phyloP scores from a whole-genome alignment of 2,113 vertebrate species.

The Danio rerio region GRCz12tu NC_133197.1:35982001-35982500 shows the following conservation, averaged over 20 bases:
- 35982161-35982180: not conserved
- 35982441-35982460: too few species aligned
- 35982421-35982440: too few species aligned
- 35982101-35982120: too few species aligned
- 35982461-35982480: too few species aligned
- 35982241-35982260: conserved; percentile 34
- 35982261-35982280: not conserved
- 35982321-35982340: not conserved
- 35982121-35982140: too few species aligned
- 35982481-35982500: too few species aligned
- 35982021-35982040: too few species aligned
- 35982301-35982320: conserved; percentile 46
- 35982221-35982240: conserved; percentile 8
- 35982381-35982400: not conserved
- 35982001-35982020: too few species aligned
- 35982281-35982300: conserved; percentile 11
- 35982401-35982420: not conserved
- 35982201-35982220: conserved; percentile 11
- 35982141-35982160: too few species aligned
- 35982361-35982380: not conserved
- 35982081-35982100: too few species aligned
- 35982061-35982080: too few species aligned
- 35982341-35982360: conserved; percentile 6
- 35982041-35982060: too few species aligned
- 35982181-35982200: conserved; percentile 17